A percentile compares a stretch with the other conserved stretches of the same genome.
Evolutionary conservation across 2,113 vertebrate species (phyloP).

Genomic region (Calonectris borealis): DNA sequence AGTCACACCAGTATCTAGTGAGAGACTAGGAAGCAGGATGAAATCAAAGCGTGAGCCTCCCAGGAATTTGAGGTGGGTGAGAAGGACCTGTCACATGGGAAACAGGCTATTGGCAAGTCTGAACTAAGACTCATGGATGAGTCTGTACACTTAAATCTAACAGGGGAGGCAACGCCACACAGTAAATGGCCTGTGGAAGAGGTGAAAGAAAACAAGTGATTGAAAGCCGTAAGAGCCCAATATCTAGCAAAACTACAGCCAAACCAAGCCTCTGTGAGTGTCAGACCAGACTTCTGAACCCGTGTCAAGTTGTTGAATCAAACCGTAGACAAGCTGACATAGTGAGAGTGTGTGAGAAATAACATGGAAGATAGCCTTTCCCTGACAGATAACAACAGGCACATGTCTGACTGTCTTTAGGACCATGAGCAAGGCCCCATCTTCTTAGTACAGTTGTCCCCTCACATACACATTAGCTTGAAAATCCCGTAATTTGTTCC

Average conservation of each 20-base stretch:
- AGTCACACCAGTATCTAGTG: not conserved
- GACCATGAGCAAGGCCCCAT: not conserved
- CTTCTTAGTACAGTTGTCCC: not conserved
- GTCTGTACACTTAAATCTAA: not conserved
- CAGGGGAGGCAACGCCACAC: not conserved
- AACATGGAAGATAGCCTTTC: not conserved
- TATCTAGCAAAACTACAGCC: not conserved
- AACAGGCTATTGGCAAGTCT: not conserved
- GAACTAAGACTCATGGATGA: not conserved
- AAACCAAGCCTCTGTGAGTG: not conserved
- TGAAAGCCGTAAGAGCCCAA: not conserved
- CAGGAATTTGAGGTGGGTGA: not conserved
- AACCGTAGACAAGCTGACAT: not conserved
- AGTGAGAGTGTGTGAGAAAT: not conserved
- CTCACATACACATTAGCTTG: not conserved
- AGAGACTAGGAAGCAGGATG: not conserved
- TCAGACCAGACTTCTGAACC: not conserved
- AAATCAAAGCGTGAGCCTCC: not conserved
- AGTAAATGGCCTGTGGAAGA: not conserved
- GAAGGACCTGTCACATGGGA: not conserved
- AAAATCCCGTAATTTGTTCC: not conserved
- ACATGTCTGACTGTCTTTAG: not conserved
- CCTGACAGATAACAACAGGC: not conserved
- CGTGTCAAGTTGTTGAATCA: not conserved
- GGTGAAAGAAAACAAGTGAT: not conserved